Conservation (phyloP, 2,888 invertebrate genomes). For the Salticus scenicus region DNA sequence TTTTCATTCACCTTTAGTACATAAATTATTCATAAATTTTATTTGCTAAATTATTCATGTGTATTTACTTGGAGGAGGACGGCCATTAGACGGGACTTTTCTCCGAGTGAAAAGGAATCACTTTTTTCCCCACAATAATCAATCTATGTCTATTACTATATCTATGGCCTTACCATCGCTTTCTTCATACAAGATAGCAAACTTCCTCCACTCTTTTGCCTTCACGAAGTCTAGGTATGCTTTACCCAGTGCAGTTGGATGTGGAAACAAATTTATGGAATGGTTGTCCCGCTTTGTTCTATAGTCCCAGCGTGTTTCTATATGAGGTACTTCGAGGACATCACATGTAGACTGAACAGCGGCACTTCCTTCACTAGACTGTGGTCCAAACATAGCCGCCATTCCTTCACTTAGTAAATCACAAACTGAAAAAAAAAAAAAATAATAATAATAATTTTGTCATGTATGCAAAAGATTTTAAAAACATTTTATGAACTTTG, state of each 20-base stretch:
- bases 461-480: too few species aligned
- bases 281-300: conserved; percentile 73
- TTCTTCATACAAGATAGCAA: conserved; percentile 77
- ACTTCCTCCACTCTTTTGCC: conserved; percentile 75
- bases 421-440: conserved; percentile 68
- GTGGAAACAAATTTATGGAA: conserved; percentile 76
- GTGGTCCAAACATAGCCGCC: conserved; percentile 76
- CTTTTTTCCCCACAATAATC: too few species aligned
- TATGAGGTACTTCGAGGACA: conserved; percentile 76
- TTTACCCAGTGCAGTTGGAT: conserved; percentile 75
- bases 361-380: conserved; percentile 75
- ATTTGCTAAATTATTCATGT: too few species aligned
- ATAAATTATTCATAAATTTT: too few species aligned
- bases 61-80: too few species aligned
- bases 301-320: conserved; percentile 74
- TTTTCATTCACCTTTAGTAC: too few species aligned
- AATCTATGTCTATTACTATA: too few species aligned
- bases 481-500: too few species aligned
- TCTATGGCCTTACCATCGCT: conserved; percentile 74
- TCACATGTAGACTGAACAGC: conserved; percentile 77
- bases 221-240: conserved; percentile 76
- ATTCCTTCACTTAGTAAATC: conserved; percentile 71
- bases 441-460: neutral
- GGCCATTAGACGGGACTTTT: too few species aligned
- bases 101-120: too few species aligned